Percentiles rank a stretch among this genome's conserved stretches.
Conservation (phyloP, 2,888 invertebrate genomes). For the Caradrina kadenii region DNA sequence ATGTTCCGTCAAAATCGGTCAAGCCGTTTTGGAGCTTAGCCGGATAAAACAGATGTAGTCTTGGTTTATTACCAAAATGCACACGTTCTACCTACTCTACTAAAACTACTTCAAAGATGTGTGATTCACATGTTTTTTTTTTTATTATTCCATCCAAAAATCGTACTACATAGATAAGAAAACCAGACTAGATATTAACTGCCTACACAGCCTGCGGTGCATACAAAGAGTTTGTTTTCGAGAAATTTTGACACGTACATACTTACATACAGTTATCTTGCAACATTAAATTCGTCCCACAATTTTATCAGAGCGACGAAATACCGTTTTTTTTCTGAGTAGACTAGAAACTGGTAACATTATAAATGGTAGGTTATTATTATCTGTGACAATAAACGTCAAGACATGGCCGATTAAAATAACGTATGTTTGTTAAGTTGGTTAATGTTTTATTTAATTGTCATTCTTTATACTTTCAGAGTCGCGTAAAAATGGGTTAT, state of each 20-base stretch:
- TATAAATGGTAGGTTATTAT: conserved; percentile 11
- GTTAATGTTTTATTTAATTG: neutral
- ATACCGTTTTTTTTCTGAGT: conserved; percentile 37
- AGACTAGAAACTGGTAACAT: conserved; percentile 38
- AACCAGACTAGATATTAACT: conserved; percentile 30
- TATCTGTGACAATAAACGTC: conserved; percentile 16
- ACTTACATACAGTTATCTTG: conserved; percentile 52
- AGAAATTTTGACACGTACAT: conserved; percentile 64
- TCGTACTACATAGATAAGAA: conserved; percentile 57
- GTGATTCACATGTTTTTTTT: conserved; percentile 49
- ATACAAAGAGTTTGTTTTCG: conserved; percentile 62
- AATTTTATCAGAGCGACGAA: conserved; percentile 37
- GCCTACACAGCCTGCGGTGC: conserved; percentile 51
- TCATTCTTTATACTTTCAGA: too few relatives aligned
- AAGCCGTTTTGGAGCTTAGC: too few relatives aligned
- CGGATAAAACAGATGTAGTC: too few relatives aligned
- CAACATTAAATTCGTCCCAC: conserved; percentile 43
- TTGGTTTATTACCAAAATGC: neutral
- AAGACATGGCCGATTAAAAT: neutral
- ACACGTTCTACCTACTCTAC: neutral
- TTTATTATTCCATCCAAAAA: conserved; percentile 55
- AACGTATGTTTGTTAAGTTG: too few relatives aligned
- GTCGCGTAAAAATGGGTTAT: too few relatives aligned
- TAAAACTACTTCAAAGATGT: neutral
- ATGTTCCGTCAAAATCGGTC: too few relatives aligned